Percentiles rank a stretch among this genome's conserved stretches.
Evolutionary conservation across 2,888 invertebrate genomes (phyloP).

Genomic region (Parnassius glacialis): DNA sequence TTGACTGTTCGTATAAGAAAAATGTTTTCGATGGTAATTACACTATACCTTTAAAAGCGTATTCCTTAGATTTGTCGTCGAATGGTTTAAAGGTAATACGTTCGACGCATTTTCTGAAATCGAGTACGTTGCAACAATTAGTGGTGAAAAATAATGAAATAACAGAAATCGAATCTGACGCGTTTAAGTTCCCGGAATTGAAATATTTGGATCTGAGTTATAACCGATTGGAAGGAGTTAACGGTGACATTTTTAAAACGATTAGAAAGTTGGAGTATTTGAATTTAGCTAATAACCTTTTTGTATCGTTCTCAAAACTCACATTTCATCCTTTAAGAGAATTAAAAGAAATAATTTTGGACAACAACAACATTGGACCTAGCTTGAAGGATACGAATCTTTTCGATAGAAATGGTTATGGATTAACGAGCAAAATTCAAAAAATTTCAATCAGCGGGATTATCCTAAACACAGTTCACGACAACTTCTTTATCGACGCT

Average conservation of each 20-base stretch:
- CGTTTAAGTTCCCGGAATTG: conserved; percentile 56
- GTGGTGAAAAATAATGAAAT: conserved; percentile 57
- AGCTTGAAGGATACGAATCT: conserved; percentile 52
- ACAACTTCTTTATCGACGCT: conserved; percentile 66
- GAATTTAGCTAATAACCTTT: conserved; percentile 67
- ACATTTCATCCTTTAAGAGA: conserved; percentile 59
- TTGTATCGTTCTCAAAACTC: conserved; percentile 58
- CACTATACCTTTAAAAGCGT: conserved; percentile 47
- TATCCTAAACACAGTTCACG: conserved; percentile 50
- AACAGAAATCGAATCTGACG: conserved; percentile 44
- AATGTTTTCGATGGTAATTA: conserved; percentile 35
- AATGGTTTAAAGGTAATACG: conserved; percentile 51
- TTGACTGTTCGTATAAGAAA: conserved; percentile 56
- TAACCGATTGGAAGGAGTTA: conserved; percentile 58
- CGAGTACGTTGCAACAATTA: conserved; percentile 49
- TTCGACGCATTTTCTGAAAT: conserved; percentile 44
- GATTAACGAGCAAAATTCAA: conserved; percentile 57
- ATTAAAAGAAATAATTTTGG: conserved; percentile 64
- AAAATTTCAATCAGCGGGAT: conserved; percentile 58
- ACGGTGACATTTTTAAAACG: conserved; percentile 56
- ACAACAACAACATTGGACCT: conserved; percentile 65
- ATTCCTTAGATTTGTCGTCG: conserved; percentile 59
- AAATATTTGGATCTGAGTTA: conserved; percentile 64
- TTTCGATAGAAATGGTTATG: conserved; percentile 64
- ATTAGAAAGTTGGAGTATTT: conserved; percentile 63